Base-by-base conservation (phyloP, 2,797 vertebrate genomes). In the Lepilemur ruficaudatus region DNA sequence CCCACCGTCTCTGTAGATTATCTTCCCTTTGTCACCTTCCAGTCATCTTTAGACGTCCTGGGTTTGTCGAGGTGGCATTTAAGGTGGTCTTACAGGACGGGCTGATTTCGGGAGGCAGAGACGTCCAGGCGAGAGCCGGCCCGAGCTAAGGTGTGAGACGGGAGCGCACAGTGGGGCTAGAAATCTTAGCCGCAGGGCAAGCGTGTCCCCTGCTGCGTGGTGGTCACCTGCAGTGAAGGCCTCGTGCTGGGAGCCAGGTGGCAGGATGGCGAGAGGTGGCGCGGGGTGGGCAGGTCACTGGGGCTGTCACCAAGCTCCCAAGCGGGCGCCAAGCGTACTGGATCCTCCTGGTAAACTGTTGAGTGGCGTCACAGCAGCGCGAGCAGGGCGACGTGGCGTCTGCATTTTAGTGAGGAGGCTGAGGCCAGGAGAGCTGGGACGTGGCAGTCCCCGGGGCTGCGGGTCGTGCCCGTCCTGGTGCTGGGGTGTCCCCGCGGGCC, bases 261-360 rank as follows among this genome's bases (percentile, higher is more conserved):
- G 85, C 0, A 4, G 75, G 30, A 17, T 1, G 50, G 57, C 23
- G 2, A 10, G 76, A 5, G 46, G 43, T 1, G 1, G 20, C 13
- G 65, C 0, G 1, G 46, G n/a, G 22, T 0, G 1, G 15, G 15
- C 10, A 0, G 2, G 78, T 38, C 3, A 0, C 23, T 1, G 4
- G 23, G 4, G 4, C 17, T n/a, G 18, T 23, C 2, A 35, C 59
- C n/a, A 0, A 2, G 0, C 5, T 65, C 63, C 17, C 32, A 20
- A 4, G 14, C 0, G 1, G 41, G 48, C 52, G 2, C 69, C 13
- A 7, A 11, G 1, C 4, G 14, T 14, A 0, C 28, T 32, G 5
- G 46, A 75, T 48, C 72, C 46, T 73, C 30, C 48, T 30, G 5
- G 1, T 32, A 75, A 50, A 48, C 11, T 46, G 28, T 48, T 17